These are phyloP conservation scores for Suncus etruscus DNA, from an alignment of 2,113 vertebrate genomes.

Conservation along the genomic window DNA sequence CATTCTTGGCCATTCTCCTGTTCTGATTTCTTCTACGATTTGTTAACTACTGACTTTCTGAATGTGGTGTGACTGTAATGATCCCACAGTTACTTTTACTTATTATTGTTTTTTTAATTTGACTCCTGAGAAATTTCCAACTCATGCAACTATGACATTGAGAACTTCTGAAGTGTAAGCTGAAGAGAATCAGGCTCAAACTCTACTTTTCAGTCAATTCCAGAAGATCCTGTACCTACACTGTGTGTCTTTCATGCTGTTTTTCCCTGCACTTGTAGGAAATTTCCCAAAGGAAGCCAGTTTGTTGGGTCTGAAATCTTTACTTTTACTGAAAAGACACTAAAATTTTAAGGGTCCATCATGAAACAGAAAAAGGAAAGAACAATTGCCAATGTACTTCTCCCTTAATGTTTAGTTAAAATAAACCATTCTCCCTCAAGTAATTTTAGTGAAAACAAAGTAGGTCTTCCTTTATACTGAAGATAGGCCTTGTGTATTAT, in stretches of 20 bases:
- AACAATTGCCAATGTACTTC: conserved; percentile 21
- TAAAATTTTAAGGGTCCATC: conserved; percentile 6
- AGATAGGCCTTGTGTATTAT: not conserved
- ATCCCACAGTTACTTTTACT: not conserved
- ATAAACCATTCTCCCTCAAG: conserved; percentile 39
- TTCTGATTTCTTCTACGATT: not conserved
- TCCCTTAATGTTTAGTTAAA: not conserved
- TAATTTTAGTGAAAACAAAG: conserved; percentile 22
- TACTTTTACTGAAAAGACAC: not conserved
- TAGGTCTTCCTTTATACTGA: not conserved
- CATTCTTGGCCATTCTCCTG: not conserved
- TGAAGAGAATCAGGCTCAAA: not conserved
- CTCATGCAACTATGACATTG: not conserved
- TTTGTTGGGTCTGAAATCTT: not conserved
- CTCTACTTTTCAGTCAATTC: rapidly evolving
- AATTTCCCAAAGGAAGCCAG: not conserved
- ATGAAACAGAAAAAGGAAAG: conserved; percentile 30
- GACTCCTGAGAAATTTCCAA: not conserved
- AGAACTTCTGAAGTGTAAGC: not conserved
- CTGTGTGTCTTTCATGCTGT: not conserved
- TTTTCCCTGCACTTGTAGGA: not conserved
- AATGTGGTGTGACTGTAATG: not conserved
- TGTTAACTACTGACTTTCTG: not conserved
- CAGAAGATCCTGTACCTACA: not conserved
- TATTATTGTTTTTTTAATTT: not conserved